phyloP scores from a whole-genome alignment of 1,140 invertebrate genomes.

The Tetranychus urticae region DNA sequence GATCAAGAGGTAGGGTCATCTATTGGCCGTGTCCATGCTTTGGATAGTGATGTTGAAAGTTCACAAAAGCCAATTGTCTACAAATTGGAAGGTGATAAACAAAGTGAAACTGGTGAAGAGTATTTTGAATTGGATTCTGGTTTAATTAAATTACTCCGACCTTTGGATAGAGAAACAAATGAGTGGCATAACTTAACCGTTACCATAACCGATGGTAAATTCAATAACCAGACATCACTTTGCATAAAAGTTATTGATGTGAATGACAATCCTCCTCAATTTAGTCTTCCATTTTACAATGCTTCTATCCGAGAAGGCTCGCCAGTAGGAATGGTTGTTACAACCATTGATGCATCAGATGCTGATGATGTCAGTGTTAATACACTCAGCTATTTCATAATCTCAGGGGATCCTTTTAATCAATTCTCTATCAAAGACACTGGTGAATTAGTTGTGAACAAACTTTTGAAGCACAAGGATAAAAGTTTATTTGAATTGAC shows the following conservation, averaged over 20 bases:
- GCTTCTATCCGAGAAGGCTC: slow-evolving; percentile 37
- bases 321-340: slow-evolving; percentile 35
- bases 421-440: neutral
- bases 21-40: slow-evolving; percentile 81
- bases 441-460: neutral
- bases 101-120: slow-evolving; percentile 41
- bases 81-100: slow-evolving; percentile 32
- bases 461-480: neutral
- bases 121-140: slow-evolving; percentile 87
- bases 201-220: slow-evolving; percentile 50
- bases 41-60: slow-evolving; percentile 75
- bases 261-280: slow-evolving; percentile 76
- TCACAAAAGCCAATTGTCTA: slow-evolving; percentile 86
- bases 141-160: slow-evolving; percentile 47
- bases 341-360: slow-evolving; percentile 74
- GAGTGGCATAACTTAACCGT: slow-evolving; percentile 28
- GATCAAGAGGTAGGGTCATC: slow-evolving; percentile 56
- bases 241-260: slow-evolving; percentile 54
- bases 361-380: slow-evolving; percentile 70
- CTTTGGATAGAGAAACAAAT: slow-evolving; percentile 54
- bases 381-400: slow-evolving; percentile 29
- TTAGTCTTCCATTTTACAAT: slow-evolving; percentile 42
- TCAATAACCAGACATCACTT: slow-evolving; percentile 66
- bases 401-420: neutral
- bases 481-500: no score